Percentiles rank a stretch among this genome's conserved stretches.
Conservation (phyloP, 2,888 invertebrate genomes). For the Oscheius sp. region DNA sequence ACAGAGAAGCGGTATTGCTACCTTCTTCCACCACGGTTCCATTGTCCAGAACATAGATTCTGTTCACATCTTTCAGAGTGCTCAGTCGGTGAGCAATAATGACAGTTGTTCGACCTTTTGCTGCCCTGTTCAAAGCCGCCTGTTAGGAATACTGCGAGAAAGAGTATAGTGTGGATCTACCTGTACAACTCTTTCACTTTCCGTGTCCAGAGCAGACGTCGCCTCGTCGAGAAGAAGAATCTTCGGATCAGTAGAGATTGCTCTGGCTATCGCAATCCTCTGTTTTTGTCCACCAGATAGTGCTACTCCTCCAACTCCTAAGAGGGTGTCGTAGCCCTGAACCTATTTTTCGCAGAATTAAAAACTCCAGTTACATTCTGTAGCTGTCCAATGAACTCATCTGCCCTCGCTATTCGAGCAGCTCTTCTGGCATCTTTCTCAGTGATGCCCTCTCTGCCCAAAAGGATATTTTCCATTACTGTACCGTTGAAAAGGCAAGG, state of each 20-base stretch:
- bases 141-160: constrained; percentile 9
- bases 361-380: constrained; percentile 39
- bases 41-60: constrained; percentile 54
- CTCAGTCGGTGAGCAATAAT: constrained; percentile 63
- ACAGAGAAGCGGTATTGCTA: background rate
- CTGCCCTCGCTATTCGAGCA: constrained; percentile 58
- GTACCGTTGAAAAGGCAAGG: constrained; percentile 61
- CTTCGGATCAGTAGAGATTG: constrained; percentile 73
- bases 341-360: background rate
- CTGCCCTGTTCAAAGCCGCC: constrained; percentile 56
- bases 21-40: constrained; percentile 46
- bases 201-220: constrained; percentile 74
- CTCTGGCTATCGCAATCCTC: constrained; percentile 73
- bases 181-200: constrained; percentile 73
- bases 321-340: constrained; percentile 63
- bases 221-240: constrained; percentile 75
- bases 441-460: constrained; percentile 47
- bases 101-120: constrained; percentile 56
- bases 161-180: constrained; percentile 3
- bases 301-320: constrained; percentile 73
- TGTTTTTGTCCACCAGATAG: constrained; percentile 75
- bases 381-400: constrained; percentile 60
- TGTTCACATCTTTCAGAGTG: constrained; percentile 56
- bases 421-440: constrained; percentile 39
- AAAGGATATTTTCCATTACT: constrained; percentile 54